Percentiles rank a stretch among this genome's conserved stretches.
Evolutionary conservation across 2,797 vertebrate genomes (phyloP).

Genomic region (Pelodytes ibericus): DNA sequence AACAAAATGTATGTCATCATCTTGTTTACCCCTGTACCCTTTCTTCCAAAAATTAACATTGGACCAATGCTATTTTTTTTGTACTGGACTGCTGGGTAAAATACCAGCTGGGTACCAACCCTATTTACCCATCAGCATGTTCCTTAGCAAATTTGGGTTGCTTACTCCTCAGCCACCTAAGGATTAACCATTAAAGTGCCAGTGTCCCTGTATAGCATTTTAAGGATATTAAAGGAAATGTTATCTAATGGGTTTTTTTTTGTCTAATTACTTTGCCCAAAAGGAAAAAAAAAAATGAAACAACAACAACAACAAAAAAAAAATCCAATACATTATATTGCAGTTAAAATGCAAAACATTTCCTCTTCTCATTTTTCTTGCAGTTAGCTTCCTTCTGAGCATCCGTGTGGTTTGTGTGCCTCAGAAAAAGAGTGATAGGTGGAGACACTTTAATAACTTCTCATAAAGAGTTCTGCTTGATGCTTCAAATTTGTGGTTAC

Average conservation of each 20-base stretch:
- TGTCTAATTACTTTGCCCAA: not conserved
- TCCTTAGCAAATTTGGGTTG: not conserved
- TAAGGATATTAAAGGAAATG: not conserved
- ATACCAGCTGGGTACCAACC: too few relatives aligned
- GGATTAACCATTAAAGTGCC: too few relatives aligned
- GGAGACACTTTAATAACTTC: constrained; percentile 75
- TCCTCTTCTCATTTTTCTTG: constrained; percentile 54
- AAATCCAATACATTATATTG: constrained; percentile 30
- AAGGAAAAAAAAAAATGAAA: constrained; percentile 39
- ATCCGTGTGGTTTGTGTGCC: constrained; percentile 74
- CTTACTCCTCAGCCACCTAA: not conserved
- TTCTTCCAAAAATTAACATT: too few relatives aligned
- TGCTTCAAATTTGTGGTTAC: constrained; percentile 83
- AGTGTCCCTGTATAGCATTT: not conserved
- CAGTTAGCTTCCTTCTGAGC: constrained; percentile 66
- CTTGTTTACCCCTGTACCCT: too few relatives aligned
- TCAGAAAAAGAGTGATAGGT: constrained; percentile 72
- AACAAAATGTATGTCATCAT: too few relatives aligned
- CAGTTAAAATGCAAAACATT: constrained; percentile 67
- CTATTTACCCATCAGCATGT: too few relatives aligned
- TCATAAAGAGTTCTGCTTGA: constrained; percentile 77
- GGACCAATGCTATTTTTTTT: too few relatives aligned
- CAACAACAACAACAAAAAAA: too few relatives aligned
- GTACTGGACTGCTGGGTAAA: too few relatives aligned
- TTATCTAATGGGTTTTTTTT: too few relatives aligned